These are phyloP conservation scores for Drosophila dives DNA, from an alignment of 2,888 invertebrate genomes.

Conservation along the genomic window DNA sequence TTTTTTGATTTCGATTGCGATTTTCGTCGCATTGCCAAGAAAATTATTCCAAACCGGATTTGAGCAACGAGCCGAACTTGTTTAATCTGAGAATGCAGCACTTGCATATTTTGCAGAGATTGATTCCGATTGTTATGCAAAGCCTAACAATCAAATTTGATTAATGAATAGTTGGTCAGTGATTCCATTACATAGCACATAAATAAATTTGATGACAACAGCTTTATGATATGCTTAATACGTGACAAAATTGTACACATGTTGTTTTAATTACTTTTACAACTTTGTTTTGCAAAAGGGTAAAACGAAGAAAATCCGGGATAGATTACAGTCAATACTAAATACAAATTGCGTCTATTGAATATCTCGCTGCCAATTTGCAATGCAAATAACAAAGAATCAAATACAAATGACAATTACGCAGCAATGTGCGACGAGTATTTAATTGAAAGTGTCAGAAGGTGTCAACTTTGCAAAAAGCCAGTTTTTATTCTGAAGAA, in stretches of 20 bases:
- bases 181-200: neutral
- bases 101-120: neutral
- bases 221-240: neutral
- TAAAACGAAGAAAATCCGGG: neutral
- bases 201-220: neutral
- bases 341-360: slow-evolving; percentile 14
- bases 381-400: slow-evolving; percentile 38
- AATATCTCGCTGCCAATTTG: slow-evolving; percentile 20
- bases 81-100: slow-evolving; percentile 8
- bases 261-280: neutral
- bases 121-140: neutral
- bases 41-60: slow-evolving; percentile 28
- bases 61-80: slow-evolving; percentile 15
- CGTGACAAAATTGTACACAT: neutral
- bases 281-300: neutral
- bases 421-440: slow-evolving; percentile 35
- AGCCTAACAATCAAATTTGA: neutral
- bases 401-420: slow-evolving; percentile 42
- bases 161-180: neutral
- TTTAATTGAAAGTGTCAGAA: slow-evolving; percentile 33
- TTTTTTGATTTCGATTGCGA: slow-evolving; percentile 14
- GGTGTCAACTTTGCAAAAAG: slow-evolving; percentile 7
- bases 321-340: slow-evolving; percentile 15
- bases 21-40: slow-evolving; percentile 15
- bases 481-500: slow-evolving; percentile 51